Conservation (phyloP, 2,797 vertebrate species). For the Spinibarbus caldwelli region DNA sequence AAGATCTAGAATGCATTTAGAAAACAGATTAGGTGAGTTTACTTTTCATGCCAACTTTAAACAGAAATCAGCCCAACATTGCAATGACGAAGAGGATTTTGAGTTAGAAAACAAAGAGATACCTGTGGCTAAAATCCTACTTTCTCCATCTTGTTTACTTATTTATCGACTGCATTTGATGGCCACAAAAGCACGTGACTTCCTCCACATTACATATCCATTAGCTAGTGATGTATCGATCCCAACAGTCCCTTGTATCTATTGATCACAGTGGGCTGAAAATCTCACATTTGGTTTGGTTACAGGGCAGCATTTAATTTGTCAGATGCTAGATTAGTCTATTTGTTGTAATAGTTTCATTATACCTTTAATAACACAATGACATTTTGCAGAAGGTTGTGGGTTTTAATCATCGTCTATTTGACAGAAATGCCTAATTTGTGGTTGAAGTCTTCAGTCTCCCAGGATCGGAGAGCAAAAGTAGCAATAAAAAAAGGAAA, state of each 20-base stretch:
- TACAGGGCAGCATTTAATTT: neutral
- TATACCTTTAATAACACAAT: neutral
- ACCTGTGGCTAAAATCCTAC: neutral
- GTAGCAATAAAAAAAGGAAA: slow-evolving; percentile 46
- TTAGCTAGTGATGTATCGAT: neutral
- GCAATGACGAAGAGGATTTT: neutral
- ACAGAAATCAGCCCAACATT: neutral
- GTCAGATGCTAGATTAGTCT: neutral
- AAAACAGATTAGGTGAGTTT: neutral
- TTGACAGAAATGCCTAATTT: neutral
- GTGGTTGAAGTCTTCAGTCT: slow-evolving; percentile 27
- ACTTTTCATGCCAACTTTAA: neutral
- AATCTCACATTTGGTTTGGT: neutral
- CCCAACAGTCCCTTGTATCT: neutral
- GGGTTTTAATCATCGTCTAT: neutral
- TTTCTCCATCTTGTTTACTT: neutral
- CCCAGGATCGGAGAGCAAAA: slow-evolving; percentile 24
- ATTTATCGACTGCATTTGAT: neutral
- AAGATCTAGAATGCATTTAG: neutral
- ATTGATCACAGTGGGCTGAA: neutral
- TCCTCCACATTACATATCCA: neutral
- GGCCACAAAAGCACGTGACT: neutral
- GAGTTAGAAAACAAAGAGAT: neutral
- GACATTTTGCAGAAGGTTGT: neutral
- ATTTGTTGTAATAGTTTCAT: neutral